Evolutionary conservation across 2,888 invertebrate genomes (phyloP), one percentile per base, ranked within the genome.

Genomic region (Uloborus plumipes): DNA sequence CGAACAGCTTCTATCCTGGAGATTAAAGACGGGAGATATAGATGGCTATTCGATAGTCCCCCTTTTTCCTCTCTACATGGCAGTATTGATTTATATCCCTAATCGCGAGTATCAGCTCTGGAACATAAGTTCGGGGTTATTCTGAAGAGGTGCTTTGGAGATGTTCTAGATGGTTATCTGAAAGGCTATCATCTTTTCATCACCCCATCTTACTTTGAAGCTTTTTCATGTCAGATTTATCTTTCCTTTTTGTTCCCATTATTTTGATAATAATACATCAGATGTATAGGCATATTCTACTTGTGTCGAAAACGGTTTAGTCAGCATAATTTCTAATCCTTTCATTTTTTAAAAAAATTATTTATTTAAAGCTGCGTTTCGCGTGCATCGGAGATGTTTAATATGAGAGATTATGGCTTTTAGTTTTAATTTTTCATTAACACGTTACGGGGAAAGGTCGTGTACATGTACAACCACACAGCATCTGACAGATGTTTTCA

Each of bases 31-130:
- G 70, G 74, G 69, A 69, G 73, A 80, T 80, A 80, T 80, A 80
- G 80, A 80, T 74, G 67, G 74, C 70, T 80, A 65, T 71, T 80
- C 80, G 74, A 80, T 80, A 80, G 74, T 61, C 80, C n/a, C n/a
- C n/a, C 73, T 74, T 64, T 80, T 73, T 9, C 39, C 80, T 62
- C 51, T 73, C 55, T 69, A 74, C 69, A 67, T 80, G 80, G 74
- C 80, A 80, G 62, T 80, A 80, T 80, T 80, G 80, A 80, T 80
- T 74, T 73, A 80, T 74, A 66, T 74, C 71, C 73, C 64, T 67
- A 73, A 69, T 71, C 78, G 78, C 22, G 66, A 39, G 50, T 79
- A 72, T 79, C 78, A 72, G 72, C 16, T 58, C 72, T 50, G 72
- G 66, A 79, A 79, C 78, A 79, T 79, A 79, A 58, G 78, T 65